phyloP scores from a whole-genome alignment of 2,888 invertebrate genomes.

The Willowsia nigromaculata region DNA sequence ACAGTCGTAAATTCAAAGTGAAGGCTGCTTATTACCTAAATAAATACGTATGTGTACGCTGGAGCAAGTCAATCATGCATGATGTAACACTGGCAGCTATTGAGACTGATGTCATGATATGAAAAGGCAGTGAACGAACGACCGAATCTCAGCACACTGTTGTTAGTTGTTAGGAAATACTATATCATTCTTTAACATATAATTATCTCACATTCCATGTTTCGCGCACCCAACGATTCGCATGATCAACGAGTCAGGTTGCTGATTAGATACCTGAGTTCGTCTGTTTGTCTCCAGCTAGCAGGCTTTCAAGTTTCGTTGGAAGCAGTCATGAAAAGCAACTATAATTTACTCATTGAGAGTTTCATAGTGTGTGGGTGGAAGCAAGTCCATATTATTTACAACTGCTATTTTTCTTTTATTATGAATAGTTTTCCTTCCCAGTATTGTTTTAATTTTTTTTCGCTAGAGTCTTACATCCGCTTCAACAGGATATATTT shows the following conservation, averaged over 20 bases:
- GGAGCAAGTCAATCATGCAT: background rate
- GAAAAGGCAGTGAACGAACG: background rate
- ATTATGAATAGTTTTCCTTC: background rate
- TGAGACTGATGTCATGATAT: background rate
- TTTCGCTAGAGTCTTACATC: background rate
- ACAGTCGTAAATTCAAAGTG: background rate
- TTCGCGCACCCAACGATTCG: too few relatives aligned
- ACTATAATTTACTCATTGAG: too few relatives aligned
- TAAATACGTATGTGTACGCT: background rate
- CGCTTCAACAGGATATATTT: background rate
- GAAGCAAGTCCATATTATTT: too few relatives aligned
- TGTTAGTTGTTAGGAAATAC: background rate
- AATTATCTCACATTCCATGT: background rate
- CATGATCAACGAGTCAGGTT: too few relatives aligned
- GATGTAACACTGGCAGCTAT: background rate
- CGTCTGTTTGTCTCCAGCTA: too few relatives aligned
- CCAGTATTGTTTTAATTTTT: background rate
- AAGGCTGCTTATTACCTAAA: background rate
- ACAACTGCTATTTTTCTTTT: too few relatives aligned
- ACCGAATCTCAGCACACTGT: too few relatives aligned
- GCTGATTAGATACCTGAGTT: too few relatives aligned
- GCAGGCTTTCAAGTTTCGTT: too few relatives aligned
- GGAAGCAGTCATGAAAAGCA: too few relatives aligned
- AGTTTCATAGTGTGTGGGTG: too few relatives aligned
- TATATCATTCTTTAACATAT: background rate